Percentiles rank a stretch among this genome's conserved stretches.
phyloP scores from a whole-genome alignment of 2,797 vertebrate species.

The Sarcoramphus papa region DNA sequence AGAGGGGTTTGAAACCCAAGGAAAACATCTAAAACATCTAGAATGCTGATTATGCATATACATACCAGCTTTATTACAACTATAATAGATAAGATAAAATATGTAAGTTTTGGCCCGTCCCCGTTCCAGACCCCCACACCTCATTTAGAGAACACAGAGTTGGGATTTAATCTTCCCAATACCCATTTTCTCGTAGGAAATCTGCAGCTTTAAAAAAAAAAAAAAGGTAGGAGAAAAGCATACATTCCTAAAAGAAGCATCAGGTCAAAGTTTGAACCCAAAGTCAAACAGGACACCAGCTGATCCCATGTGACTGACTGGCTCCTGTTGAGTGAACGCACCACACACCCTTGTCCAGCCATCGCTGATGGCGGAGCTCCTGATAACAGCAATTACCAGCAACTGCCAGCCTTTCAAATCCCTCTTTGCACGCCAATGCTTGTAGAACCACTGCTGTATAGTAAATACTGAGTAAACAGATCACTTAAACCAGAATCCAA shows the following conservation, averaged over 20 bases:
- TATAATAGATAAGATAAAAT: neutral
- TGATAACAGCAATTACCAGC: neutral
- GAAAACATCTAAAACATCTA: neutral
- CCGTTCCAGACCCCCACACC: neutral
- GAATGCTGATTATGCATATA: neutral
- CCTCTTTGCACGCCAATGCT: neutral
- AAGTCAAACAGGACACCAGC: neutral
- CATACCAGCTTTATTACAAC: neutral
- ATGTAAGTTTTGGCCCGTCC: neutral
- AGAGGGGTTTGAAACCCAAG: neutral
- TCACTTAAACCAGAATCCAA: neutral
- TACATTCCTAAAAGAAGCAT: neutral
- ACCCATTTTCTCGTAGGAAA: neutral
- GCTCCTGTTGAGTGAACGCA: neutral
- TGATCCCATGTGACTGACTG: neutral
- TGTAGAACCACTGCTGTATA: neutral
- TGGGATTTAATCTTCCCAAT: neutral
- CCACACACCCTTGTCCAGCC: neutral
- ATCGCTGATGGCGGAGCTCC: rapidly evolving
- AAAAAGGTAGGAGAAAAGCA: neutral
- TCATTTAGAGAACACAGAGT: neutral
- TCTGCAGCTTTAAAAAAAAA: neutral
- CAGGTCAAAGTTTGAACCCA: neutral
- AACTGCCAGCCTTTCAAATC: neutral
- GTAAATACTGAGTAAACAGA: neutral